Base-by-base conservation (phyloP, 2,797 vertebrate species). In the Spinibarbus caldwelli region DNA sequence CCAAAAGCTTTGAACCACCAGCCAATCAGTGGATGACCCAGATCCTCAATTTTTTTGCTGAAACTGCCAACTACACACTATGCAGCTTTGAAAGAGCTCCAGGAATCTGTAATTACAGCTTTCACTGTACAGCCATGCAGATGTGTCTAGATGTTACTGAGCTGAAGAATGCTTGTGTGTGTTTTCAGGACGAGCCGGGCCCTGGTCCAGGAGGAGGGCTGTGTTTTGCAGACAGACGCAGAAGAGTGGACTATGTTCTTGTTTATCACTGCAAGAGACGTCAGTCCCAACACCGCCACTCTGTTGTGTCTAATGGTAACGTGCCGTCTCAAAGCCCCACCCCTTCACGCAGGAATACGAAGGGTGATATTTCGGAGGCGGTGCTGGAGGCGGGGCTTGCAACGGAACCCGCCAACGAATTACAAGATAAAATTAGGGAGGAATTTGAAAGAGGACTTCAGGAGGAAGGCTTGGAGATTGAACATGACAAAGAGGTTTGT, bases 191-290 rank as follows among this genome's bases (percentile, higher is more conserved):
- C 23, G 76, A 89, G 67, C 71, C 92, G 9, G 92, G 90, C 82
- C 94, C 94, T 34, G 93, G 94, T 34, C 90, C 93, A 21, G 93
- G 93, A 59, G 92, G 92, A 72, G 95, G 95, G 45, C 94, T 96
- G 92, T 96, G 93, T 91, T 98, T 99, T 87, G 90, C 92, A 3
- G 97, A 99, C 88, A 97, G 95, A 87, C 96, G 94, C 91, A 96
- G 96, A 87, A 99, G 97, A 93, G 97, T 99, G 0, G 98, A 99
- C 91, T 99, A 99, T 0, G 94, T 99, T 54, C 93, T 99, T 3
- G 96, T 94, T 52, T 99, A 98, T 90, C 97, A 99, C 91, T 97
- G 94, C 90, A 96, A 97, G 86, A 96, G 96, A 49, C 91, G 84
- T 0, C 67, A 87, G 0, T 84, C 91, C 1, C 95, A 81, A 29